Percentiles rank a stretch among this genome's conserved stretches.
These are phyloP conservation scores for Phenganax marumi DNA, from an alignment of 92 coral and sea anemone species.

Conservation along the genomic window DNA sequence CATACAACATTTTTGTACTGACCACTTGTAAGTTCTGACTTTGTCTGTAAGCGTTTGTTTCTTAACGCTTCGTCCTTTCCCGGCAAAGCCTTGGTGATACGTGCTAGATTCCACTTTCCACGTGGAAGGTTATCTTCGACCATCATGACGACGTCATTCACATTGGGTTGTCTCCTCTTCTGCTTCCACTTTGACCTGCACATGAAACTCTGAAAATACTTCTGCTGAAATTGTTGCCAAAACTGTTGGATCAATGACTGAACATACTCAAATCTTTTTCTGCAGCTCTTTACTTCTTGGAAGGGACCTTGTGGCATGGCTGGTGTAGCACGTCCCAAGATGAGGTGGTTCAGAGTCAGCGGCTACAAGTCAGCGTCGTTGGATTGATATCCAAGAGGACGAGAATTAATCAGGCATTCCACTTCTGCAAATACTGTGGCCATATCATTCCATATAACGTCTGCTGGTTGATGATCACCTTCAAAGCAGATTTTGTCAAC, in stretches of 20 bases:
- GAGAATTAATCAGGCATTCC: slow-evolving; percentile 34
- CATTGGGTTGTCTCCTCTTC: slow-evolving; percentile 31
- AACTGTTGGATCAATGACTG: slow-evolving; percentile 51
- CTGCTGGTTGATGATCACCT: too few relatives aligned
- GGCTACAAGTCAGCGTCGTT: slow-evolving; percentile 54
- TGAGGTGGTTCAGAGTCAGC: slow-evolving; percentile 33
- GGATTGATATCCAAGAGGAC: slow-evolving; percentile 51
- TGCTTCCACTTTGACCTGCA: slow-evolving; percentile 28
- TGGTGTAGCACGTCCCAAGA: too few relatives aligned
- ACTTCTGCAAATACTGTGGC: too few relatives aligned
- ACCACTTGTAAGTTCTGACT: slow-evolving; percentile 32
- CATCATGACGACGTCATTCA: slow-evolving; percentile 46
- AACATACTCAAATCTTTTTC: slow-evolving; percentile 42
- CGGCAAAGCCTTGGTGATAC: slow-evolving; percentile 45
- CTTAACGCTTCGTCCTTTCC: slow-evolving; percentile 48
- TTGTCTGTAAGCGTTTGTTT: slow-evolving; percentile 51
- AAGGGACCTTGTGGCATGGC: slow-evolving; percentile 12
- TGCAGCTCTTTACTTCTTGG: slow-evolving; percentile 31
- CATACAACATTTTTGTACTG: slow-evolving; percentile 56
- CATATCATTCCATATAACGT: too few relatives aligned
- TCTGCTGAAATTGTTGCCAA: slow-evolving; percentile 5
- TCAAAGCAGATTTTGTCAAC: slow-evolving; percentile 36
- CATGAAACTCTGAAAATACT: slow-evolving; percentile 15
- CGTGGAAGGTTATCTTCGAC: slow-evolving; percentile 46
- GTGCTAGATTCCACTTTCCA: slow-evolving; percentile 45